Percentiles rank a stretch among this genome's conserved stretches.
Conservation (phyloP, 2,797 vertebrate genomes). For the Spinus pinus region DNA sequence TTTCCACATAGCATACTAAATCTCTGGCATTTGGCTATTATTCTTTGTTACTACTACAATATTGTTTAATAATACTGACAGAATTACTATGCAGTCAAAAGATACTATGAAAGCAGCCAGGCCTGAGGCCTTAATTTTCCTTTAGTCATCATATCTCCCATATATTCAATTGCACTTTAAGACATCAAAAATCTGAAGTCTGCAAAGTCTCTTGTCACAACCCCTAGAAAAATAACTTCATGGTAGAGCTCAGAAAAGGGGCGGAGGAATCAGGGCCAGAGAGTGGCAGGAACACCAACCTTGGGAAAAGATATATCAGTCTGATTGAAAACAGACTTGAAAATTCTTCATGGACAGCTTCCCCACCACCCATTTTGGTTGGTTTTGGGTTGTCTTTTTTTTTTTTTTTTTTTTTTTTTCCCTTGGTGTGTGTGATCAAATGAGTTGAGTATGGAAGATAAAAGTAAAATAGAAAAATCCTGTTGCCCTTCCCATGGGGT, state of each 20-base stretch:
- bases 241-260: neutral
- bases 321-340: conserved; percentile 72
- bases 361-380: too few relatives aligned
- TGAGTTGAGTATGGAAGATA: neutral
- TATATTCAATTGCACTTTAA: neutral
- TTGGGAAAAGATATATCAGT: neutral
- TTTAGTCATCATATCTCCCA: neutral
- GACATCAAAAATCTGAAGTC: neutral
- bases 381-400: neutral
- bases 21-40: neutral
- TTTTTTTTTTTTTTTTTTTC: too few relatives aligned
- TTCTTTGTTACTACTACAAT: neutral
- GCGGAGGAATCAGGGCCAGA: neutral
- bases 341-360: neutral
- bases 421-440: neutral
- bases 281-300: neutral
- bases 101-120: neutral
- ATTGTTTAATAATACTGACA: neutral
- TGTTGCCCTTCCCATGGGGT: neutral
- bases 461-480: neutral
- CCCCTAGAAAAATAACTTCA: neutral
- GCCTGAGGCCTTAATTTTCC: neutral
- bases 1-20: neutral
- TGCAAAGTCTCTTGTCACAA: conserved; percentile 2
- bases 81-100: neutral